Evolutionary conservation across 2,113 vertebrate genomes (phyloP).

Genomic region (Lepus americanus): DNA sequence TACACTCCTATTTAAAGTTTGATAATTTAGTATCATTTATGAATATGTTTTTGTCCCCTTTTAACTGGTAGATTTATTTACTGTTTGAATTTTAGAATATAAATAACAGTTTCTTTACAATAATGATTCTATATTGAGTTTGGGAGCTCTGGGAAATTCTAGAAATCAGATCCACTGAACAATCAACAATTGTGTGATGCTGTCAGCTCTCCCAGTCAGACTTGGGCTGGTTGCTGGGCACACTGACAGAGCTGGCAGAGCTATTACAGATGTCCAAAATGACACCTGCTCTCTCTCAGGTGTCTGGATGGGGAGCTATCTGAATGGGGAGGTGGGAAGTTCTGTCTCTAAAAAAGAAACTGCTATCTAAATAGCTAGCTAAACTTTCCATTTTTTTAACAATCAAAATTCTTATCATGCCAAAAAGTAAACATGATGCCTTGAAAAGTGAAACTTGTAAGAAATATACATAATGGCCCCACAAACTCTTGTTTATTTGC

Average conservation of each 20-base stretch:
- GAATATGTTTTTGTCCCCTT: not conserved
- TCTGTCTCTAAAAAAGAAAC: constrained; percentile 4
- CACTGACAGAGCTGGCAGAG: no score
- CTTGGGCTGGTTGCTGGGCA: no score
- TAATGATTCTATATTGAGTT: constrained; percentile 14
- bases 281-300: no score
- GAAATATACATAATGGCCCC: not conserved
- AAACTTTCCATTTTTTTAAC: constrained; percentile 14
- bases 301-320: not conserved
- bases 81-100: constrained; percentile 24
- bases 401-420: constrained; percentile 10
- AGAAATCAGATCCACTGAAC: constrained; percentile 3
- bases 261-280: no score
- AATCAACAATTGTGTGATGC: not conserved
- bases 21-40: not conserved
- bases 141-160: constrained; percentile 13
- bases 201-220: not conserved
- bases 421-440: not conserved
- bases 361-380: not conserved
- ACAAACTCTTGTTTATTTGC: constrained; percentile 10
- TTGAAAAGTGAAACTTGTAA: constrained; percentile 18
- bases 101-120: constrained; percentile 18
- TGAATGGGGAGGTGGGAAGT: not conserved
- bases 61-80: constrained; percentile 25
- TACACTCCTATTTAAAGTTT: constrained; percentile 5